A percentile compares a stretch with the other conserved stretches of the same genome.
Evolutionary conservation across 2,113 vertebrate genomes (phyloP).

Genomic region (Scalopus aquaticus): DNA sequence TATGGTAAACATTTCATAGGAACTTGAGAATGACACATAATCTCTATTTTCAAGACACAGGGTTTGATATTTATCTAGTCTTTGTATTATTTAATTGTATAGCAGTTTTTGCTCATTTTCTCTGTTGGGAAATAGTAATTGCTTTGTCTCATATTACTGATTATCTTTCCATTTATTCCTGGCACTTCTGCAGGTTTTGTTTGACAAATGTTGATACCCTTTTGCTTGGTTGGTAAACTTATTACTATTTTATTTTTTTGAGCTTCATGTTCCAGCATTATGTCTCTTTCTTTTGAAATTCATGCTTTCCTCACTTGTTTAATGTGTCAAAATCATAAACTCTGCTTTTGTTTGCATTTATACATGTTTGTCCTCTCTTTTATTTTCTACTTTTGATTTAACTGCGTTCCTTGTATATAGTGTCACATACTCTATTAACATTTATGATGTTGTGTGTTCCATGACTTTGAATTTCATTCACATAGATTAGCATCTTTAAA

Average conservation of each 20-base stretch:
- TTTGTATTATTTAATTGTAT: neutral
- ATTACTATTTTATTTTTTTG: neutral
- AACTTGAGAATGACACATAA: neutral
- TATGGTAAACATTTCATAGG: neutral
- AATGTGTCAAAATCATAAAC: neutral
- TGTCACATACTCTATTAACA: neutral
- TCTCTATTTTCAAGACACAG: neutral
- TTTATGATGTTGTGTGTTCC: neutral
- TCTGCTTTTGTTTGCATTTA: neutral
- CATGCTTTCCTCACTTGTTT: neutral
- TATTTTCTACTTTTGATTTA: neutral
- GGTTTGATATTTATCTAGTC: neutral
- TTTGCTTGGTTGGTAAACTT: neutral
- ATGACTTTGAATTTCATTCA: neutral
- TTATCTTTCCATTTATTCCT: neutral
- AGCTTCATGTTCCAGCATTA: neutral
- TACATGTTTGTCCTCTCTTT: neutral
- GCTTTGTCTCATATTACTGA: neutral
- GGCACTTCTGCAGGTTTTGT: neutral
- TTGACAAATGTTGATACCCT: neutral
- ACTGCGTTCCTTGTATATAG: neutral
- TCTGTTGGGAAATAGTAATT: neutral
- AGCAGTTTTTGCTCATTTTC: too few relatives aligned
- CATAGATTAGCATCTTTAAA: neutral
- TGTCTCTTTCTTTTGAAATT: neutral